phyloP scores from a whole-genome alignment of 1,140 invertebrate species.

The Drosophila biarmipes region DNA sequence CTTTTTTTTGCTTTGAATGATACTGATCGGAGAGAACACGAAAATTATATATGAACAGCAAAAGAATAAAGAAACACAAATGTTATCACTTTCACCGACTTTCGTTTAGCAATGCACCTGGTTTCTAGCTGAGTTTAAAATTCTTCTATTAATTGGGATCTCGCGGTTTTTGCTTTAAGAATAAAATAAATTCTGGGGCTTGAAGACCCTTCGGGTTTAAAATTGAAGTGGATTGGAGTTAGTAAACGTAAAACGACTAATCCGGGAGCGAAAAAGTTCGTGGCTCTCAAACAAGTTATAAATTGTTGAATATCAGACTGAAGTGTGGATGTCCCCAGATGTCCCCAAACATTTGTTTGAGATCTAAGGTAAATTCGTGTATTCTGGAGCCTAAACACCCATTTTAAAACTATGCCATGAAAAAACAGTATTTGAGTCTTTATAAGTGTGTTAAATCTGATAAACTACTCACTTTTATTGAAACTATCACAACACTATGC shows the following conservation, averaged over 20 bases:
- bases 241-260: not conserved
- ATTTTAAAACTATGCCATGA: not conserved
- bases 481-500: not conserved
- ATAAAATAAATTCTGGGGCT: no score
- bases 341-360: not conserved
- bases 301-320: not conserved
- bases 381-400: no score
- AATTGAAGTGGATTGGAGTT: not conserved
- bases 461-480: not conserved
- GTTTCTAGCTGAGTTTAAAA: not conserved
- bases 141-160: not conserved
- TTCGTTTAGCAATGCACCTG: not conserved
- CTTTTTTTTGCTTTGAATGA: not conserved
- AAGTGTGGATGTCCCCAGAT: not conserved
- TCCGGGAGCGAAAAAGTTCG: not conserved
- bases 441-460: no score
- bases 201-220: not conserved
- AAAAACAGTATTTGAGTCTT: no score
- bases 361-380: not conserved
- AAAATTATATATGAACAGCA: not conserved
- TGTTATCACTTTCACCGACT: not conserved
- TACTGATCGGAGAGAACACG: not conserved
- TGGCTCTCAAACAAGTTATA: not conserved
- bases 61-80: constrained; percentile 3
- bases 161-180: no score